A percentile compares a stretch with the other conserved stretches of the same genome.
These are phyloP conservation scores for Limenitis camilla DNA, from an alignment of 2,888 invertebrate species.

Conservation along the genomic window DNA sequence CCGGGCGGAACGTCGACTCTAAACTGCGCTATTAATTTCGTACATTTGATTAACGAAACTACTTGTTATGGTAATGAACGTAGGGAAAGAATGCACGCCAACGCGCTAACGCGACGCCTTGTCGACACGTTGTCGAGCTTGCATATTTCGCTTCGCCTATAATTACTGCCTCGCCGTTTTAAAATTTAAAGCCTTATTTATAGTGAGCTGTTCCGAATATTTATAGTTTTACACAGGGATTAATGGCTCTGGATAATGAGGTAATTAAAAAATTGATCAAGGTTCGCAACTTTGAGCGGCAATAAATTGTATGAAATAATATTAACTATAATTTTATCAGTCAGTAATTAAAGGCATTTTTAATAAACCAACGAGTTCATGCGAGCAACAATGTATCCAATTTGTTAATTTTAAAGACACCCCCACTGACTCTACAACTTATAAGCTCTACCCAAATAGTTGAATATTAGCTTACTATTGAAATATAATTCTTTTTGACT, in stretches of 20 bases:
- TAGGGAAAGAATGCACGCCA: slow-evolving; percentile 69
- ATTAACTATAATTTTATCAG: no score
- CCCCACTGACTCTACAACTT: no score
- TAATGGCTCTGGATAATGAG: slow-evolving; percentile 14
- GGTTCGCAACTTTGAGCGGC: slow-evolving; percentile 1
- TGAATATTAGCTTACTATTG: no score
- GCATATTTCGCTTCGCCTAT: slow-evolving; percentile 61
- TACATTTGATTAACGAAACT: slow-evolving; percentile 75
- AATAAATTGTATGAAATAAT: background rate
- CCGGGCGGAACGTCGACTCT: slow-evolving; percentile 65
- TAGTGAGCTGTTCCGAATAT: slow-evolving; percentile 29
- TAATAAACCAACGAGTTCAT: no score
- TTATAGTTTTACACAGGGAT: slow-evolving; percentile 22
- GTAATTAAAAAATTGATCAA: slow-evolving; percentile 12
- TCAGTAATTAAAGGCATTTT: no score
- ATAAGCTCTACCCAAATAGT: no score
- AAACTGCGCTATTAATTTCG: slow-evolving; percentile 73
- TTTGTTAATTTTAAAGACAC: no score
- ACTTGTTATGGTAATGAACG: slow-evolving; percentile 73
- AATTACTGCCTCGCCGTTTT: slow-evolving; percentile 49
- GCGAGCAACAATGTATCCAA: no score
- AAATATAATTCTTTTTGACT: no score
- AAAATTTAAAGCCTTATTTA: slow-evolving; percentile 46
- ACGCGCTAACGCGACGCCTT: slow-evolving; percentile 63
- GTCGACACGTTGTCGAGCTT: slow-evolving; percentile 66